phyloP scores from a whole-genome alignment of 2,113 vertebrate species.

The Oriolus oriolus region DNA sequence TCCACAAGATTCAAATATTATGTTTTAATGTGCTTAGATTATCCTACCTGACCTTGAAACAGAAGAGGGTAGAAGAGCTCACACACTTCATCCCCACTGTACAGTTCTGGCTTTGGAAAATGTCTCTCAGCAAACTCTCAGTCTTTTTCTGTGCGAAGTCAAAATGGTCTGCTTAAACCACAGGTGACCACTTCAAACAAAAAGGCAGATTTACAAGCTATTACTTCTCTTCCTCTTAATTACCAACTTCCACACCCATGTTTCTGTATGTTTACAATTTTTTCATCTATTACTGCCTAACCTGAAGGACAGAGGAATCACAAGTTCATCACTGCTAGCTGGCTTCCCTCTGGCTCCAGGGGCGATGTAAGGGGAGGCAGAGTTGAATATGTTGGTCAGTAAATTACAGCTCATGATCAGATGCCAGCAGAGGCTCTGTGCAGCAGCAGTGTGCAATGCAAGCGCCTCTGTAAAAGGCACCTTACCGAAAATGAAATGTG shows the following conservation, averaged over 20 bases:
- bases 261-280: background rate
- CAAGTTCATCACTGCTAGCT: no score
- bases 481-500: background rate
- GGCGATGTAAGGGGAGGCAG: background rate
- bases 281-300: background rate
- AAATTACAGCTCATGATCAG: background rate
- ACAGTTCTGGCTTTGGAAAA: background rate
- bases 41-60: background rate
- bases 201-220: background rate
- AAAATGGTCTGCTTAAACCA: background rate
- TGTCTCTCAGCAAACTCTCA: background rate
- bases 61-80: background rate
- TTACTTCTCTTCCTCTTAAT: background rate
- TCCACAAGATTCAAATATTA: background rate
- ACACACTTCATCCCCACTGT: background rate
- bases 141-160: background rate
- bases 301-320: background rate
- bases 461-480: background rate
- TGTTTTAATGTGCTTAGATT: background rate
- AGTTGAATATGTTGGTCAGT: background rate
- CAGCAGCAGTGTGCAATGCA: background rate
- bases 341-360: background rate
- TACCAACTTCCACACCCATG: accelerated
- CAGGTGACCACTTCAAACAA: background rate
- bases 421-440: background rate